Evolutionary conservation across 2,888 invertebrate genomes (phyloP).

Genomic region (Drosophila conformis): DNA sequence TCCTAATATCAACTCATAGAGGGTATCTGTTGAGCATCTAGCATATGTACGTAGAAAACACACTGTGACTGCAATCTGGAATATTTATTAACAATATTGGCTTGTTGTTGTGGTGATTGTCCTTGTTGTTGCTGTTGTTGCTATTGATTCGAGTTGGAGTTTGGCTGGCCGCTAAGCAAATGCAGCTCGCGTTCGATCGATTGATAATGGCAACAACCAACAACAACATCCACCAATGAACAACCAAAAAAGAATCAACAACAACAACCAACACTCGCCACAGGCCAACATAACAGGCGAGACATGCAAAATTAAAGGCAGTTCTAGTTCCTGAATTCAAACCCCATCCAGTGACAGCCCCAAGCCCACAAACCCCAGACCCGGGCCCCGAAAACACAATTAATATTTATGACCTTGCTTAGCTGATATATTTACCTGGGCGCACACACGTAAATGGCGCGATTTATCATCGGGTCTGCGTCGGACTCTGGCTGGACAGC

Average conservation of each 20-base stretch:
- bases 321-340: slow-evolving; percentile 51
- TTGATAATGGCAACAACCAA: slow-evolving; percentile 74
- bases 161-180: slow-evolving; percentile 68
- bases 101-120: slow-evolving; percentile 41
- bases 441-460: slow-evolving; percentile 77
- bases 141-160: slow-evolving; percentile 49
- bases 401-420: slow-evolving; percentile 80
- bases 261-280: slow-evolving; percentile 55
- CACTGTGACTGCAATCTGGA: slow-evolving; percentile 55
- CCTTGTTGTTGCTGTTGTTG: slow-evolving; percentile 46
- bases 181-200: slow-evolving; percentile 78
- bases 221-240: slow-evolving; percentile 48
- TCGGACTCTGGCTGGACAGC: slow-evolving; percentile 18
- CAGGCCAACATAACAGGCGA: slow-evolving; percentile 55
- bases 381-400: slow-evolving; percentile 67
- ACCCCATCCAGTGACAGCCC: slow-evolving; percentile 5
- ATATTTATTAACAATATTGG: slow-evolving; percentile 75
- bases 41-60: slow-evolving; percentile 26
- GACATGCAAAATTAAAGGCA: slow-evolving; percentile 70
- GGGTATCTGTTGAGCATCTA: slow-evolving; percentile 48
- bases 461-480: slow-evolving; percentile 68
- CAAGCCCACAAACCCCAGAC: neutral
- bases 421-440: slow-evolving; percentile 78
- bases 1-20: slow-evolving; percentile 11
- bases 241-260: slow-evolving; percentile 35